Evolutionary conservation across 2,113 vertebrate genomes (phyloP).

Genomic region (Alosa alosa): DNA sequence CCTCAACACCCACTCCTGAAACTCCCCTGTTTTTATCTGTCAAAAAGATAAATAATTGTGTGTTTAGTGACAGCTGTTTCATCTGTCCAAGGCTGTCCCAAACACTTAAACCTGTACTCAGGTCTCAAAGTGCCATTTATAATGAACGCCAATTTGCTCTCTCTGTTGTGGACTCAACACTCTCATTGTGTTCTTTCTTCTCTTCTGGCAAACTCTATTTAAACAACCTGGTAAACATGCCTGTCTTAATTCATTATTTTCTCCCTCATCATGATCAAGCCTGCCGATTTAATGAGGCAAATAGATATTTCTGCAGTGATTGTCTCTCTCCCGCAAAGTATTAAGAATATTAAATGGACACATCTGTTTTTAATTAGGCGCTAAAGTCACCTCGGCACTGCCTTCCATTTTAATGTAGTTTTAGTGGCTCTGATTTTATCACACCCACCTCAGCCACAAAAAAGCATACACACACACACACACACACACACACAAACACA

Average conservation of each 20-base stretch:
- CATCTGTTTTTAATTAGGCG: conserved; percentile 83
- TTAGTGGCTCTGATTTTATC: conserved; percentile 48
- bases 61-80: conserved; percentile 36
- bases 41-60: neutral
- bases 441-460: neutral
- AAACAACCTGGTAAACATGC: conserved; percentile 77
- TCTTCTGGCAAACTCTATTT: conserved; percentile 67
- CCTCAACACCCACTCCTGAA: neutral
- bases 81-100: conserved; percentile 40
- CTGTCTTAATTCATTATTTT: conserved; percentile 78
- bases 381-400: conserved; percentile 77
- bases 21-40: neutral
- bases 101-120: conserved; percentile 32
- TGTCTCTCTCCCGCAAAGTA: conserved; percentile 80
- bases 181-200: conserved; percentile 34
- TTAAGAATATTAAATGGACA: conserved; percentile 84
- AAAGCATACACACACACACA: neutral
- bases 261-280: conserved; percentile 76
- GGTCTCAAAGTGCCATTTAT: conserved; percentile 50
- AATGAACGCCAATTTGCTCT: conserved; percentile 45
- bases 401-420: conserved; percentile 78
- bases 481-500: neutral
- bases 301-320: conserved; percentile 77
- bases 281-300: conserved; percentile 78
- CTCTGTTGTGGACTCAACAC: conserved; percentile 32